A percentile compares a stretch with the other conserved stretches of the same genome.
Conservation (phyloP, 2,797 vertebrate species). For the Gymnoscopelus microlampas region DNA sequence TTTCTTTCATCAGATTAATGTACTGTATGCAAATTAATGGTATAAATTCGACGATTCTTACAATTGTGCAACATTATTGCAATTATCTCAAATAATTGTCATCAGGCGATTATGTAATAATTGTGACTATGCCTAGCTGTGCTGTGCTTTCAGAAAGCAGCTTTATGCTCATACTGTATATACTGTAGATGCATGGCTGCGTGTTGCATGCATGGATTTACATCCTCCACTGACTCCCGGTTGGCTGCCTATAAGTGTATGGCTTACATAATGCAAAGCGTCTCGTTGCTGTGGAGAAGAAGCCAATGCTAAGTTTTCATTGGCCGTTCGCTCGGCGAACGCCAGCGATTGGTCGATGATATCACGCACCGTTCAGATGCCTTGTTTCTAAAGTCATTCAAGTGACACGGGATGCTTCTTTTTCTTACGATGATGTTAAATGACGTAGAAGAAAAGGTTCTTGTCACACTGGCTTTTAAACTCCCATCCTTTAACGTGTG, state of each 20-base stretch:
- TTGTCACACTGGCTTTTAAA: too few species aligned
- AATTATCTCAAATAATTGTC: too few species aligned
- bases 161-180: conserved; percentile 21
- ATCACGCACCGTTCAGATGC: too few species aligned
- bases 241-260: conserved; percentile 60
- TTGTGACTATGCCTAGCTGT: too few species aligned
- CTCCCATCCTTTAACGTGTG: too few species aligned
- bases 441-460: too few species aligned
- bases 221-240: conserved; percentile 38
- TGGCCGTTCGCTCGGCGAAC: conserved; percentile 44
- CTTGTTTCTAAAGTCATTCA: background rate
- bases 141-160: conserved; percentile 4
- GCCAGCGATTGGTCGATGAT: conserved; percentile 27
- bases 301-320: conserved; percentile 56
- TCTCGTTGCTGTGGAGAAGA: conserved; percentile 71
- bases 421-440: too few species aligned
- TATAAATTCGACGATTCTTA: too few species aligned
- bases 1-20: too few species aligned
- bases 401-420: background rate
- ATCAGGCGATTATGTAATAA: too few species aligned
- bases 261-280: conserved; percentile 69
- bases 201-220: conserved; percentile 39
- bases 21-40: too few species aligned
- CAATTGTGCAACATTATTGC: too few species aligned
- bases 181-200: conserved; percentile 42